These are phyloP conservation scores for Takifugu ocellatus DNA, from an alignment of 2,797 vertebrate genomes.

Conservation along the genomic window DNA sequence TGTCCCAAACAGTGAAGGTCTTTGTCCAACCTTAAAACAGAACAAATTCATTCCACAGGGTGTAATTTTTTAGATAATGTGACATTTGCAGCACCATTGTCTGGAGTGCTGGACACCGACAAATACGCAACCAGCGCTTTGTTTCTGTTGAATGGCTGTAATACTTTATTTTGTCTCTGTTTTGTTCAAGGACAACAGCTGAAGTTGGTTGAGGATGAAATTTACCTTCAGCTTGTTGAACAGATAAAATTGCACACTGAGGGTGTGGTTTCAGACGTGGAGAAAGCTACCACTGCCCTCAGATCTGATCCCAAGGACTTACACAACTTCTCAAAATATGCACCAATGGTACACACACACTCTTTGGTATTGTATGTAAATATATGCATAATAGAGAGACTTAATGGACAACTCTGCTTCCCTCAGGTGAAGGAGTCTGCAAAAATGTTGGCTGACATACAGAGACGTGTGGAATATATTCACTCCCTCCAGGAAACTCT, in stretches of 20 bases:
- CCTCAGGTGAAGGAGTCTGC: constrained; percentile 72
- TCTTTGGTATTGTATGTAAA: neutral
- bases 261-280: constrained; percentile 68
- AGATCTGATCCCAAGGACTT: constrained; percentile 59
- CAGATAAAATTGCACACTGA: constrained; percentile 65
- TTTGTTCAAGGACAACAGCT: constrained; percentile 67
- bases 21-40: too few relatives aligned
- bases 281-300: constrained; percentile 56
- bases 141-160: neutral
- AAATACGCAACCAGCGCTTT: neutral
- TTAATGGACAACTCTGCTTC: neutral
- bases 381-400: too few relatives aligned
- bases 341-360: constrained; percentile 67
- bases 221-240: constrained; percentile 59
- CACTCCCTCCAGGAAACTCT: constrained; percentile 69
- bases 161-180: constrained; percentile 5
- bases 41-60: too few relatives aligned
- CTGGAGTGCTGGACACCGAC: too few relatives aligned
- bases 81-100: too few relatives aligned
- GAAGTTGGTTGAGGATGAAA: constrained; percentile 56
- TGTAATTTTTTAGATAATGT: too few relatives aligned
- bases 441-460: constrained; percentile 49
- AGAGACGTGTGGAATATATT: constrained; percentile 68
- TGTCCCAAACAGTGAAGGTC: too few relatives aligned
- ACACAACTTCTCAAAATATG: constrained; percentile 66